These are phyloP conservation scores for Caretta caretta DNA, from an alignment of 2,113 vertebrate species.

Conservation along the genomic window DNA sequence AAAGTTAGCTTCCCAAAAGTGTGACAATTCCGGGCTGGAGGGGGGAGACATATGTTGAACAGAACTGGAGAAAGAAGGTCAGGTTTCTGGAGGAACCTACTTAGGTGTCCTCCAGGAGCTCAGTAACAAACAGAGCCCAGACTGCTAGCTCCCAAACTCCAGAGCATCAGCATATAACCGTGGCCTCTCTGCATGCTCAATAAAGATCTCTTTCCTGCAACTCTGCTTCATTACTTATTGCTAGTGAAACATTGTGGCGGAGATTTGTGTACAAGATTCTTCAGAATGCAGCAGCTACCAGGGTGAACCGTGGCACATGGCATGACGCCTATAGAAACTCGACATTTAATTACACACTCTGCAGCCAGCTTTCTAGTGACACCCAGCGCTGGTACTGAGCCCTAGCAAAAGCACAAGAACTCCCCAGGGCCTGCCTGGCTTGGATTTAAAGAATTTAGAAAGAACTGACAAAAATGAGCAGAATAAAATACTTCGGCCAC, in stretches of 20 bases:
- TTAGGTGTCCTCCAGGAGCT: background rate
- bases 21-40: background rate
- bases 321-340: background rate
- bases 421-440: background rate
- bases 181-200: background rate
- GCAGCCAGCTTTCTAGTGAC: no score
- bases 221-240: background rate
- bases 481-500: background rate
- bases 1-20: background rate
- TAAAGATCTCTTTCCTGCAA: background rate
- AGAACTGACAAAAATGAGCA: background rate
- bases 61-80: background rate
- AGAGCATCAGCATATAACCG: no score
- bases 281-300: background rate
- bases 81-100: background rate
- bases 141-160: background rate
- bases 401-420: background rate
- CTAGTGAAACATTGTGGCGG: fast-evolving
- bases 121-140: background rate
- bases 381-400: background rate
- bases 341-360: background rate
- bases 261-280: background rate
- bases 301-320: background rate
- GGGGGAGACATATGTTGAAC: background rate
- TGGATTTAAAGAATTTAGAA: background rate